Evolutionary conservation across 2,888 invertebrate species (phyloP).

Genomic region (Drosophila macrospina): DNA sequence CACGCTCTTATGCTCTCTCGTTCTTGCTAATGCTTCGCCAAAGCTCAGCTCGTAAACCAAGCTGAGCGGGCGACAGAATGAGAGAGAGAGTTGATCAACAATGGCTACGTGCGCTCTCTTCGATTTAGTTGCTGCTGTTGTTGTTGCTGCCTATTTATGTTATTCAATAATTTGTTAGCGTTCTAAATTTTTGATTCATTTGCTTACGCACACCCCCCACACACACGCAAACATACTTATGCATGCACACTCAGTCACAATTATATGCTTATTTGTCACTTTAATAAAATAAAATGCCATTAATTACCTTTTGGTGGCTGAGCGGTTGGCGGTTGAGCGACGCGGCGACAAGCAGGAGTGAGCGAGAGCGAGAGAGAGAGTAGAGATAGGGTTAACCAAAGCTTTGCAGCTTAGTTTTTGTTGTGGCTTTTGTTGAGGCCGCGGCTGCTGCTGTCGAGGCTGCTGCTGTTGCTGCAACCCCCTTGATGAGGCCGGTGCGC

Average conservation of each 20-base stretch:
- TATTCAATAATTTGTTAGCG: constrained; percentile 70
- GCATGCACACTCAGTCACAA: constrained; percentile 26
- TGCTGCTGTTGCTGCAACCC: constrained; percentile 47
- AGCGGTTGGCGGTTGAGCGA: background rate
- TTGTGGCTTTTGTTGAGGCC: constrained; percentile 24
- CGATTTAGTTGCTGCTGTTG: background rate
- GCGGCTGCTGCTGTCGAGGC: constrained; percentile 19
- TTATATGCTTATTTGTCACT: constrained; percentile 64
- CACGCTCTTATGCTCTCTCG: constrained; percentile 1
- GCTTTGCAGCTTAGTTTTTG: constrained; percentile 37
- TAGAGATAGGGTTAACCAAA: constrained; percentile 39
- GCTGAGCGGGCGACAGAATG: no score
- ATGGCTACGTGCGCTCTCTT: constrained; percentile 5
- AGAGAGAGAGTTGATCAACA: constrained; percentile 18
- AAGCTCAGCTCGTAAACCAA: constrained; percentile 43
- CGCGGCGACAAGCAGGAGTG: constrained; percentile 1
- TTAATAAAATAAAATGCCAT: constrained; percentile 72
- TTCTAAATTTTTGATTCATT: constrained; percentile 70
- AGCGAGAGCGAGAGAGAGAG: constrained; percentile 9
- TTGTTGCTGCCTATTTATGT: constrained; percentile 31
- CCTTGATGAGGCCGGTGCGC: constrained; percentile 36
- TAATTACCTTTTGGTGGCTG: constrained; percentile 65
- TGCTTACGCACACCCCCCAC: constrained; percentile 49
- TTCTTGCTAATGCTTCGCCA: background rate
- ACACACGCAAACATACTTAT: constrained; percentile 6